These are phyloP conservation scores for Phoenicopterus ruber DNA, from an alignment of 2,113 vertebrate species.

Conservation along the genomic window DNA sequence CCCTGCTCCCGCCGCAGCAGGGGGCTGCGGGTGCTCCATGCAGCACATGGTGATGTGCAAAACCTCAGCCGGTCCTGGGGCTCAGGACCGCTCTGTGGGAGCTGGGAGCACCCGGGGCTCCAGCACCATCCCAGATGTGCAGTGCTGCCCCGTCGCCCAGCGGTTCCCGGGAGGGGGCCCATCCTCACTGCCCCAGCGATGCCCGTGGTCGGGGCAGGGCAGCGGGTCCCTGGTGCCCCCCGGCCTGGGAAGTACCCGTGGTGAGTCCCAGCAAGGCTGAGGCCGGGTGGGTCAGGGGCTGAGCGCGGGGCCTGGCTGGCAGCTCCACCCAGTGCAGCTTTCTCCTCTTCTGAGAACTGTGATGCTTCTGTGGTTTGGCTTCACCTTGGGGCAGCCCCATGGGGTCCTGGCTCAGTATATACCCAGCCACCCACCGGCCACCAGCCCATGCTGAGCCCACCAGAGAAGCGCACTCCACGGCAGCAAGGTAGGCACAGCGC, in stretches of 20 bases:
- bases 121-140: accelerated
- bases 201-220: accelerated
- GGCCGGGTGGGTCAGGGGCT: not conserved
- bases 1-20: accelerated
- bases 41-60: accelerated
- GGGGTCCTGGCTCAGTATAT: not conserved
- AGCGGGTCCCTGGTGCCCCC: accelerated
- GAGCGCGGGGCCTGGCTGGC: not conserved
- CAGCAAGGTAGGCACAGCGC: not conserved
- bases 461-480: accelerated
- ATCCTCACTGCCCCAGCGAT: accelerated
- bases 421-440: not conserved
- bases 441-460: not conserved
- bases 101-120: not conserved
- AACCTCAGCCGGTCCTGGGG: accelerated
- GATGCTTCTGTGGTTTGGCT: not conserved
- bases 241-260: not conserved
- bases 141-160: accelerated
- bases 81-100: not conserved
- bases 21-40: accelerated
- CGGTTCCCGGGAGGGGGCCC: accelerated
- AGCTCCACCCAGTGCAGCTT: not conserved
- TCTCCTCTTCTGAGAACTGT: slow-evolving; percentile 26
- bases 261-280: not conserved
- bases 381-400: not conserved